Evolutionary conservation across 2,113 vertebrate species (phyloP).

Genomic region (Rhinoderma darwinii): DNA sequence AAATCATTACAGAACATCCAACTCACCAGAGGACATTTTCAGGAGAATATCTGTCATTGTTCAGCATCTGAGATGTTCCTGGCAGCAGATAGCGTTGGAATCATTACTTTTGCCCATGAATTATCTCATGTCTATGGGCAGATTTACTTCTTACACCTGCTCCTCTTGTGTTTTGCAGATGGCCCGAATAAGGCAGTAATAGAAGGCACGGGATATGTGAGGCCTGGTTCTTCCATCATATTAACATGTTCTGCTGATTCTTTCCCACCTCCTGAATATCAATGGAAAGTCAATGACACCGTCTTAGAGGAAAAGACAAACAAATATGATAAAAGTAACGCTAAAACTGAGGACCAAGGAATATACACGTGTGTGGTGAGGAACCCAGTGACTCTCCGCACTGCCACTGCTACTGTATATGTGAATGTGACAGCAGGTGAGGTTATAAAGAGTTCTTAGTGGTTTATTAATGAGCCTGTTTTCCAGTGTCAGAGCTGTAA

Average conservation of each 20-base stretch:
- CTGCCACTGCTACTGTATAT: neutral
- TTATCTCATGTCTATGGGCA: constrained; percentile 11
- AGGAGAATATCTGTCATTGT: too few species aligned
- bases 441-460: neutral
- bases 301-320: neutral
- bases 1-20: too few species aligned
- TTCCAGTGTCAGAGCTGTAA: too few species aligned
- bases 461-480: too few species aligned
- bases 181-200: constrained; percentile 8
- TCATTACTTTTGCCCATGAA: too few species aligned
- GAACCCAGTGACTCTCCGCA: neutral
- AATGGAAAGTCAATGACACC: constrained; percentile 7
- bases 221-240: neutral
- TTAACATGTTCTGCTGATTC: constrained; percentile 35
- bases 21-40: too few species aligned
- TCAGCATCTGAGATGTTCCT: too few species aligned
- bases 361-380: neutral
- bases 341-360: neutral
- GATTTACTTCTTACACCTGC: too few species aligned
- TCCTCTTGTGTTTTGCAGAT: too few species aligned
- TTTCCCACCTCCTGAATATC: neutral
- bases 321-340: neutral
- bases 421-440: neutral
- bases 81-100: too few species aligned
- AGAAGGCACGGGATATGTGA: neutral